Evolutionary conservation across 2,888 invertebrate species (phyloP).

Genomic region (Andrena marginata): DNA sequence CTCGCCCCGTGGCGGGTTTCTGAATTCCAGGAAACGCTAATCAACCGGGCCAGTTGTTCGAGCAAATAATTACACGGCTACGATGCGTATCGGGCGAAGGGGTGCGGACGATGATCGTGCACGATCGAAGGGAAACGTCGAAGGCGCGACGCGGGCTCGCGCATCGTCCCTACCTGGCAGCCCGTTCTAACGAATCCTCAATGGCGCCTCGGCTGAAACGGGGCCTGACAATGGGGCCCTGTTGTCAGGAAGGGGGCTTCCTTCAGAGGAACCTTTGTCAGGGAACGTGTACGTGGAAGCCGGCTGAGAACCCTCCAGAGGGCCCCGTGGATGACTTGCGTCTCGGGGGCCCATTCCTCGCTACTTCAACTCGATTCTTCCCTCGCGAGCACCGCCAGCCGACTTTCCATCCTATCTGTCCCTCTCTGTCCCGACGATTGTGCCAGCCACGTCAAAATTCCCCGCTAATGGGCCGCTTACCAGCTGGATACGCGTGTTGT

Average conservation of each 20-base stretch:
- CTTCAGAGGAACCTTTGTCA: constrained; percentile 76
- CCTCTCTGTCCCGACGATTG: constrained; percentile 57
- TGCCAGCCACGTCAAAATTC: constrained; percentile 77
- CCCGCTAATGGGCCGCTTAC: constrained; percentile 78
- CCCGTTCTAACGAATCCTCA: constrained; percentile 75
- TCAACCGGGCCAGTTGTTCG: constrained; percentile 1
- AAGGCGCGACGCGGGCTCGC: constrained; percentile 56
- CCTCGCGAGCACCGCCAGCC: constrained; percentile 22
- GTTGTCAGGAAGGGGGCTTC: constrained; percentile 79
- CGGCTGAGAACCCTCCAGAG: constrained; percentile 72
- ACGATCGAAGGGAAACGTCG: constrained; percentile 64
- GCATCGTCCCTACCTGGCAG: constrained; percentile 68
- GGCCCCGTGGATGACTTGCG: constrained; percentile 79
- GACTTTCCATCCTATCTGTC: constrained; percentile 56
- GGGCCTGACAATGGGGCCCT: constrained; percentile 78
- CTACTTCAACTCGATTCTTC: constrained; percentile 77
- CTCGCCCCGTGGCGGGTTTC: background rate
- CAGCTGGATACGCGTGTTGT: constrained; percentile 60
- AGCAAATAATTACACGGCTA: constrained; percentile 14
- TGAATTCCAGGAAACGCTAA: background rate
- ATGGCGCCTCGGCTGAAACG: constrained; percentile 75
- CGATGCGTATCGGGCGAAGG: constrained; percentile 31
- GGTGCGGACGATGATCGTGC: constrained; percentile 52
- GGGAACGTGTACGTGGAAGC: constrained; percentile 69
- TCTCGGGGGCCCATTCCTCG: constrained; percentile 73